Evolutionary conservation across 2,888 invertebrate genomes (phyloP).

Genomic region (Coenonympha glycerion): DNA sequence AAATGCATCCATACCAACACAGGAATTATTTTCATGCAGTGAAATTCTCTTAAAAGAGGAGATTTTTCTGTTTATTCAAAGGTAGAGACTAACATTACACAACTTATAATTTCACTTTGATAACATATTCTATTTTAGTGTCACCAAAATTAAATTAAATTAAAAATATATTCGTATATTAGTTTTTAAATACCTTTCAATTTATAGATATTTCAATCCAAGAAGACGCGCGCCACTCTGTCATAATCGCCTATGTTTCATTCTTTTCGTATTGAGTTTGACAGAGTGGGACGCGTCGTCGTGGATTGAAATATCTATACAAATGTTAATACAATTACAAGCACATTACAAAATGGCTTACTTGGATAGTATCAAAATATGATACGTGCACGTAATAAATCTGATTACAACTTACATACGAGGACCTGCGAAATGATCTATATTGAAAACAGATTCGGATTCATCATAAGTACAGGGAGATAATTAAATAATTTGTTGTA

Average conservation of each 20-base stretch:
- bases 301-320: too few relatives aligned
- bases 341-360: conserved; percentile 4
- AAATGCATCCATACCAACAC: not conserved
- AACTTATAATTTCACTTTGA: conserved; percentile 17
- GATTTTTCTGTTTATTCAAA: conserved; percentile 8
- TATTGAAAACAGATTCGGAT: conserved; percentile 15
- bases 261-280: too few relatives aligned
- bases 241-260: too few relatives aligned
- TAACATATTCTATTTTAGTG: conserved; percentile 17
- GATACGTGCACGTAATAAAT: too few relatives aligned
- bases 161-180: too few relatives aligned
- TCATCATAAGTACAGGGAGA: conserved; percentile 25
- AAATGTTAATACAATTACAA: not conserved
- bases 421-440: too few relatives aligned
- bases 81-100: conserved; percentile 18
- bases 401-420: too few relatives aligned
- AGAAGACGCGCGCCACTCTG: too few relatives aligned
- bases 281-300: too few relatives aligned
- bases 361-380: not conserved
- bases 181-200: too few relatives aligned
- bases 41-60: not conserved
- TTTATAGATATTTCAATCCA: too few relatives aligned
- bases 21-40: not conserved
- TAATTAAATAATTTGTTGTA: conserved; percentile 18
- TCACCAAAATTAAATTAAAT: conserved; percentile 16